Conservation (phyloP, 1,140 invertebrate species). For the Drosophila busckii region DNA sequence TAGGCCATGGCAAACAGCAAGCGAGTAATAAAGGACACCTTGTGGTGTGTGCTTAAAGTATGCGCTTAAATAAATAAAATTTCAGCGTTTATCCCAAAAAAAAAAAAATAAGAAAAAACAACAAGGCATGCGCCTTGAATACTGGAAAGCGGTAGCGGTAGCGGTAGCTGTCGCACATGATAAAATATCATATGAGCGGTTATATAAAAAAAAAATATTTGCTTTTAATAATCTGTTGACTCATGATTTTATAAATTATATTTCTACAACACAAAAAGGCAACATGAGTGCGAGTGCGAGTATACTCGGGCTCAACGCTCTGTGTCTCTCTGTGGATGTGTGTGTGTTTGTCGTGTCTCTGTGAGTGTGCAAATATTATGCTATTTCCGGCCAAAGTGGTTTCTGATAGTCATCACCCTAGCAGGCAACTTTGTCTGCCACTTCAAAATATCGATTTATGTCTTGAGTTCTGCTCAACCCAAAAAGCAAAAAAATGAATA, state of each 20-base stretch:
- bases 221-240: constrained; percentile 48
- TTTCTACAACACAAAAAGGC: too few relatives aligned
- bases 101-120: constrained; percentile 18
- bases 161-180: constrained; percentile 35
- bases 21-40: constrained; percentile 10
- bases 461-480: constrained; percentile 28
- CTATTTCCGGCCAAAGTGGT: constrained; percentile 57
- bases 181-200: constrained; percentile 51
- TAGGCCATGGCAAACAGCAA: not conserved
- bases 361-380: constrained; percentile 58
- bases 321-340: not conserved
- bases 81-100: constrained; percentile 18
- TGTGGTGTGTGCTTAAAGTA: constrained; percentile 30
- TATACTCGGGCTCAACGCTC: too few relatives aligned
- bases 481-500: constrained; percentile 22
- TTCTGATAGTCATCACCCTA: constrained; percentile 57
- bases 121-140: constrained; percentile 28
- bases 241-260: too few relatives aligned
- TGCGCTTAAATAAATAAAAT: constrained; percentile 45
- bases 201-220: constrained; percentile 55
- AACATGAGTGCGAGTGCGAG: too few relatives aligned
- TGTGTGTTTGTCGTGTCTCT: constrained; percentile 6
- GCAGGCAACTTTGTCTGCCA: constrained; percentile 19
- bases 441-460: constrained; percentile 51
- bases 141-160: constrained; percentile 26